Percentiles rank a stretch among this genome's conserved stretches.
phyloP scores from a whole-genome alignment of 2,888 invertebrate species.

The Cataglyphis livida region DNA sequence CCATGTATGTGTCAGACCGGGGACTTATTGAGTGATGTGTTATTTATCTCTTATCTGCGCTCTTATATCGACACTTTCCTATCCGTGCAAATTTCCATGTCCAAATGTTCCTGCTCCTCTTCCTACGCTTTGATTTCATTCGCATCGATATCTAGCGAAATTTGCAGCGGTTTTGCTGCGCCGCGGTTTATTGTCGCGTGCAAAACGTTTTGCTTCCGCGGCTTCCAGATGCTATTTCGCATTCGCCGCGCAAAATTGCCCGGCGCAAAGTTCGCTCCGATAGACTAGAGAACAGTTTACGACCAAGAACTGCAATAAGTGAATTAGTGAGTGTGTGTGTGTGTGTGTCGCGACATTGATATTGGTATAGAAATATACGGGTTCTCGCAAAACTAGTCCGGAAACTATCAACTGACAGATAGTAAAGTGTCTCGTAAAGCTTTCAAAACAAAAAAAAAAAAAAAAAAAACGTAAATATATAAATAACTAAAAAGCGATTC shows the following conservation, averaged over 20 bases:
- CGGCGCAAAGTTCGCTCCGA: constrained; percentile 18
- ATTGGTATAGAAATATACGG: constrained; percentile 25
- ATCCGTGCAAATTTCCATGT: constrained; percentile 28
- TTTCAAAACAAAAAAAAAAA: not conserved
- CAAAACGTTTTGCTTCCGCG: not conserved
- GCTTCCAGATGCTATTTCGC: constrained; percentile 1
- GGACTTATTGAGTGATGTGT: too few relatives aligned
- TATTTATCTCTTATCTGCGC: not conserved
- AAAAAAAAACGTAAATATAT: not conserved
- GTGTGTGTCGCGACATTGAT: not conserved
- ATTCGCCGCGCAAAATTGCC: constrained; percentile 36
- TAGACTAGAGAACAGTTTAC: not conserved
- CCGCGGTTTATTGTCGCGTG: constrained; percentile 50
- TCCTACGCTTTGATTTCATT: not conserved
- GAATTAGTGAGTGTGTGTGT: not conserved
- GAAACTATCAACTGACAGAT: not conserved
- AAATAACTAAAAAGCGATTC: not conserved
- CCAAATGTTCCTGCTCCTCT: constrained; percentile 18
- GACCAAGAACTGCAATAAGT: not conserved
- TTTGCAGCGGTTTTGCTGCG: constrained; percentile 55
- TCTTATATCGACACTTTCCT: constrained; percentile 43
- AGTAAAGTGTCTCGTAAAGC: not conserved
- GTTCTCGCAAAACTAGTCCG: constrained; percentile 13
- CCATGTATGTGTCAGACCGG: too few relatives aligned
- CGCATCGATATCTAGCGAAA: constrained; percentile 40